Conservation (phyloP, 2,888 invertebrate species). For the Phrixothrix hirtus region DNA sequence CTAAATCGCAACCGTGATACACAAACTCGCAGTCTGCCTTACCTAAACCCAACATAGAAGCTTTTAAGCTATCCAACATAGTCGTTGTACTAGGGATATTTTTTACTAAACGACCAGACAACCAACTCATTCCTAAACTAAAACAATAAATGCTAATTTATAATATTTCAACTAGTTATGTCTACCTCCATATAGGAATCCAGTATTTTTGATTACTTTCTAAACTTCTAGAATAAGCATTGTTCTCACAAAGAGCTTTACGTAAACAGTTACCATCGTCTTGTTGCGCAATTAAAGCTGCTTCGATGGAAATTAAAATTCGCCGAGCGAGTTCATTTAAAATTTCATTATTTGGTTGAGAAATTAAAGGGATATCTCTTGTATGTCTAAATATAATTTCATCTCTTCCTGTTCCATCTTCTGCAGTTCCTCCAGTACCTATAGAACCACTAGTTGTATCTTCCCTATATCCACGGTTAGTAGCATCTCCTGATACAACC, state of each 20-base stretch:
- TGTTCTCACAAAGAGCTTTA: conserved; percentile 68
- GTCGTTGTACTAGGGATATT: conserved; percentile 54
- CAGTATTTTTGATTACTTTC: conserved; percentile 65
- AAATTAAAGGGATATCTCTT: conserved; percentile 42
- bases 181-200: conserved; percentile 77
- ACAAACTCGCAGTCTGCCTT: conserved; percentile 66
- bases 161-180: conserved; percentile 3
- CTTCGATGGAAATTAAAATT: conserved; percentile 62
- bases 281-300: conserved; percentile 58
- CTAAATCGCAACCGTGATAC: conserved; percentile 63
- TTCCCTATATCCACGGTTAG: conserved; percentile 16
- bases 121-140: conserved; percentile 78
- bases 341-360: conserved; percentile 51
- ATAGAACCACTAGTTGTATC: conserved; percentile 9
- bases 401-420: conserved; percentile 50
- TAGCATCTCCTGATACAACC: conserved; percentile 23
- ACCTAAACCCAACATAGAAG: conserved; percentile 70
- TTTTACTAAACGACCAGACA: conserved; percentile 61
- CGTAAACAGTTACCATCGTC: conserved; percentile 65
- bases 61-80: conserved; percentile 65
- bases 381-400: conserved; percentile 50
- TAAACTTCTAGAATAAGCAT: conserved; percentile 63
- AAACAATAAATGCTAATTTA: conserved; percentile 2
- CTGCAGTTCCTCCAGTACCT: conserved; percentile 23
- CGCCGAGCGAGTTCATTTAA: conserved; percentile 62